Conservation (phyloP, 1,140 invertebrate genomes). For the Paraescarpia echinospica region DNA sequence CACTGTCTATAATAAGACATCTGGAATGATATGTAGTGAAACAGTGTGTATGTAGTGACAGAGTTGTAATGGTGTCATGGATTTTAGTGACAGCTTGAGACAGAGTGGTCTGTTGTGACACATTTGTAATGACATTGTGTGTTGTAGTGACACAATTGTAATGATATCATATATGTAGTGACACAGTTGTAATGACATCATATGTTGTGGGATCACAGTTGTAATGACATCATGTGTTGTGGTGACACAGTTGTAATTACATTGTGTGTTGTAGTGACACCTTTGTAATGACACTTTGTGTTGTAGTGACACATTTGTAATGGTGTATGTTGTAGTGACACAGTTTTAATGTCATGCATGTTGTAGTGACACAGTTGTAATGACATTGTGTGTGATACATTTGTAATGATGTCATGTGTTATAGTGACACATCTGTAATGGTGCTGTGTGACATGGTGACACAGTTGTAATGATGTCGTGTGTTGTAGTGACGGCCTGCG, state of each 20-base stretch:
- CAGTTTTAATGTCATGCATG: background rate
- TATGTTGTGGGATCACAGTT: background rate
- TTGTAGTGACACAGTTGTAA: background rate
- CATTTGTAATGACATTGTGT: background rate
- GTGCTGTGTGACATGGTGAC: background rate
- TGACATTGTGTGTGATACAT: background rate
- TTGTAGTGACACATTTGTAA: background rate
- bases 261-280: background rate
- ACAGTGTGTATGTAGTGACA: background rate
- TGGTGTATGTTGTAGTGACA: background rate
- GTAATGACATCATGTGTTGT: background rate
- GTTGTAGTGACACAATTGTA: constrained; percentile 37
- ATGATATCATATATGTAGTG: background rate
- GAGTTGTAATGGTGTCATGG: too few species aligned
- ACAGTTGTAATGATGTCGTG: background rate
- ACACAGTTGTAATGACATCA: background rate
- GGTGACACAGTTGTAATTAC: constrained; percentile 30
- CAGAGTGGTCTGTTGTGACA: background rate
- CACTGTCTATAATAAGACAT: background rate
- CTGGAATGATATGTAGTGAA: background rate
- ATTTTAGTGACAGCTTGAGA: background rate
- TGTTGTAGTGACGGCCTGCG: constrained; percentile 38
- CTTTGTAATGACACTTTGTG: background rate
- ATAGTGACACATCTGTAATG: background rate
- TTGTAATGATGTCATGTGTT: background rate